phyloP scores from a whole-genome alignment of 2,797 vertebrate species.

The Anomalospiza imberbis region DNA sequence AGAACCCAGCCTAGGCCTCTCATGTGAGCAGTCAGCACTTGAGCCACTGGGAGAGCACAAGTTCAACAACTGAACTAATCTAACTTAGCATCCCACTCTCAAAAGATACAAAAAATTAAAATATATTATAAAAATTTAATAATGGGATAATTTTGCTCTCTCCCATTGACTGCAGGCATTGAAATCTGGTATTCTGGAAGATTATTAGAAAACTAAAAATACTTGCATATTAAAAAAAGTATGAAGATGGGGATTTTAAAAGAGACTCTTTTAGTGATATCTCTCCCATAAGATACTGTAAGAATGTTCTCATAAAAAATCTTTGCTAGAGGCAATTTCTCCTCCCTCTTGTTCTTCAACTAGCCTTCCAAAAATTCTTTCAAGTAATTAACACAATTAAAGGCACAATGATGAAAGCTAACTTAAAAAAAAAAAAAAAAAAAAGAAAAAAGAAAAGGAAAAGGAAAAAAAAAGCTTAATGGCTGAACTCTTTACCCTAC shows the following conservation, averaged over 20 bases:
- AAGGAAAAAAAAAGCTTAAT: background rate
- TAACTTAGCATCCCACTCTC: background rate
- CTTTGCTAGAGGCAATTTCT: slow-evolving; percentile 8
- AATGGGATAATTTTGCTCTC: background rate
- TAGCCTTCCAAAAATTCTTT: background rate
- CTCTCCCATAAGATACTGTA: background rate
- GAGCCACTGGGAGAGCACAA: background rate
- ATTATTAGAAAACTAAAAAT: background rate
- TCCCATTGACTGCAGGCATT: background rate
- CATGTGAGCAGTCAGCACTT: background rate
- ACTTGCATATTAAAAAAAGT: background rate
- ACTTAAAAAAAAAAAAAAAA: background rate
- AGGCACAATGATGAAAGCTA: slow-evolving; percentile 6
- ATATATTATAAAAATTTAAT: background rate
- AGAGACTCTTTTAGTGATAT: background rate
- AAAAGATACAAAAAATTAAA: background rate
- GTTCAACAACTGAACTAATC: background rate
- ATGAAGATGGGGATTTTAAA: background rate
- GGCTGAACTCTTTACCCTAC: background rate
- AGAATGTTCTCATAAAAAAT: background rate
- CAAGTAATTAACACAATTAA: slow-evolving; percentile 34
- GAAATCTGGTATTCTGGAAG: background rate
- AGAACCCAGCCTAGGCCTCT: background rate
- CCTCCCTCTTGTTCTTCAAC: background rate
- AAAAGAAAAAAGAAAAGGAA: no score